These are phyloP conservation scores for Episyrphus balteatus DNA, from an alignment of 1,140 invertebrate species.

Conservation along the genomic window DNA sequence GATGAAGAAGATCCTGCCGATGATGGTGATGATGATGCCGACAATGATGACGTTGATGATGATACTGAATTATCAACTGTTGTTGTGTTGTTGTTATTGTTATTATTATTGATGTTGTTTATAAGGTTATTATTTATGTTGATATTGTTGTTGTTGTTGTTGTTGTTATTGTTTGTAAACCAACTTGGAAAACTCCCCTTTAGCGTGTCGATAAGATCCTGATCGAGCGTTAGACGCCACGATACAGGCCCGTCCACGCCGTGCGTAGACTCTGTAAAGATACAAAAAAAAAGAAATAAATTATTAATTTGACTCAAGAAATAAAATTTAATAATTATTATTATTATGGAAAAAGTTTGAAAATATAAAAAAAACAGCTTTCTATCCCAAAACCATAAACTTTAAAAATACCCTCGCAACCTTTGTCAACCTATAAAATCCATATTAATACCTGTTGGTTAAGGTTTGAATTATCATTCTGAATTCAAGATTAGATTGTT, in stretches of 20 bases:
- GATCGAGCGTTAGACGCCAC: slow-evolving; percentile 82
- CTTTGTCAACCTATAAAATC: too few species aligned
- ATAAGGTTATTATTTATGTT: not conserved
- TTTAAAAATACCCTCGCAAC: too few species aligned
- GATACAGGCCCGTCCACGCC: slow-evolving; percentile 67
- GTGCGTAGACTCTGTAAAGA: slow-evolving; percentile 63
- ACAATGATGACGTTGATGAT: not conserved
- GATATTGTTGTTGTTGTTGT: slow-evolving; percentile 9
- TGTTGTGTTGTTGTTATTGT: not conserved
- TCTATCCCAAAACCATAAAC: too few species aligned
- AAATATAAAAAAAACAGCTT: too few species aligned
- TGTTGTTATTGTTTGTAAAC: slow-evolving; percentile 49
- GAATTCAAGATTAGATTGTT: too few species aligned
- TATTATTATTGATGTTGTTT: not conserved
- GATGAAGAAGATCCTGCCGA: not conserved
- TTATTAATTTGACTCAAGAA: not conserved
- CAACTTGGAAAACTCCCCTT: slow-evolving; percentile 83
- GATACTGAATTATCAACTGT: not conserved
- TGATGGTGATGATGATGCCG: not conserved
- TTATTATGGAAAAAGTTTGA: too few species aligned
- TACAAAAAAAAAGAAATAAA: slow-evolving; percentile 5
- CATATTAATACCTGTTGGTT: too few species aligned
- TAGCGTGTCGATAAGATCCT: slow-evolving; percentile 80
- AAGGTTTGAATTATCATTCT: too few species aligned
- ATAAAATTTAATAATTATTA: too few species aligned